Base-by-base conservation (phyloP, 2,888 invertebrate species). In the Nemotelus nigrinus region DNA sequence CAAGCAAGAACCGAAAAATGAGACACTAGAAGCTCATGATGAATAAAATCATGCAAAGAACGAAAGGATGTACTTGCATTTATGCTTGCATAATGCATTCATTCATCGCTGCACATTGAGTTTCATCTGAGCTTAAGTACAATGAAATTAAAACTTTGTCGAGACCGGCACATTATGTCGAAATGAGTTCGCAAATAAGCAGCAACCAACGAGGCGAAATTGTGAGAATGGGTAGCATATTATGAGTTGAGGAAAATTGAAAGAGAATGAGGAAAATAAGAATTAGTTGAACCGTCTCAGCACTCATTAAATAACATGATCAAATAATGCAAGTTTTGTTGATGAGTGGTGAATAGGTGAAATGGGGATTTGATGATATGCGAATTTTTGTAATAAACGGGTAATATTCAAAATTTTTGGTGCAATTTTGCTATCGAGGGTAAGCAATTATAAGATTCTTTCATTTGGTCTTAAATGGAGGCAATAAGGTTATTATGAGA, bases 121-220 rank as follows among this genome's bases (percentile, higher is more conserved):
- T 60, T 74, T 60, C 63, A 60, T 74, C 48, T 79, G 77, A 78
- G 77, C 71, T 79, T 64, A 77, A 79, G 79, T 78, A 79, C 78
- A 79, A 79, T 79, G 79, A 79, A 79, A 79, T 79, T 79, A 79
- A 79, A 79, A 79, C 79, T 79, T 79, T 78, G 78, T 65, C 78
- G 77, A 78, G 78, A 75, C 79, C 76, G 77, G 76, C 76, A 77
- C 68, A 77, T 74, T 48, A 74, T 77, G 76, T 68, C n/a, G 67
- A 77, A 77, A 76, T 77, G 65, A 65, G 76, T 67, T 67, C 57
- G 68, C 76, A 77, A 77, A 68, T 60, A 60, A 74, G 63, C 74
- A 39, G 47, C 48, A 45, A 48, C 48, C 8, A 39, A 44, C 47
- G 43, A 45, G 25, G 25, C 25, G 25, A 25, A 25, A 47, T 60